A percentile compares a stretch with the other conserved stretches of the same genome.
phyloP scores from a whole-genome alignment of 2,113 vertebrate genomes.

The Heliornis fulica region DNA sequence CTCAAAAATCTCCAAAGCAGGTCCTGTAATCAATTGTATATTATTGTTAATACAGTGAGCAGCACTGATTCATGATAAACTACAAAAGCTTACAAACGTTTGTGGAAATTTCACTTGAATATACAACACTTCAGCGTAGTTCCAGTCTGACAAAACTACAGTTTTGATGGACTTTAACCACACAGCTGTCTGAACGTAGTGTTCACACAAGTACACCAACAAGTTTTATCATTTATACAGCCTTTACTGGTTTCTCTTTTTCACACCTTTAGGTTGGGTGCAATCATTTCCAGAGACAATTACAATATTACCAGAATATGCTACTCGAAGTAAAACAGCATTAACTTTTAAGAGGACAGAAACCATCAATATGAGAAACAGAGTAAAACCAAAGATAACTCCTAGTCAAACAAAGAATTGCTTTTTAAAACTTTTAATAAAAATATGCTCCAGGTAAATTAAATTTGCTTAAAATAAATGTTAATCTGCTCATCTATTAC shows the following conservation, averaged over 20 bases:
- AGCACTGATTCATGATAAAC: not conserved
- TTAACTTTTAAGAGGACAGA: not conserved
- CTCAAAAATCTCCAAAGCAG: not conserved
- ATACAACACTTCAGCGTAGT: not conserved
- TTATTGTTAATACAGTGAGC: not conserved
- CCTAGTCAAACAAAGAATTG: not conserved
- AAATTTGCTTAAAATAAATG: not conserved
- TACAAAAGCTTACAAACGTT: not conserved
- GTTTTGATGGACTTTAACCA: not conserved
- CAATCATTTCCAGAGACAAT: not conserved
- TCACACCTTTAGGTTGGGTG: not conserved
- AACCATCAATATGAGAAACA: not conserved
- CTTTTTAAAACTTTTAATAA: not conserved
- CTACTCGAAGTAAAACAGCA: not conserved
- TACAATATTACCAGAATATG: not conserved
- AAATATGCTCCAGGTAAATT: not conserved
- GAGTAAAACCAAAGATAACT: not conserved
- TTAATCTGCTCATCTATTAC: not conserved
- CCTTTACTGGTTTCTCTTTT: not conserved
- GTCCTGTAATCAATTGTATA: rapidly evolving
- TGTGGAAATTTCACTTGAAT: not conserved
- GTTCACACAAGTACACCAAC: not conserved
- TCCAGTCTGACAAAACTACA: not conserved
- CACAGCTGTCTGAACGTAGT: not conserved
- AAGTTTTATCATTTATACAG: not conserved